Percentiles rank a stretch among this genome's conserved stretches.
phyloP scores from a whole-genome alignment of 2,113 vertebrate species.

The Nothobranchius furzeri region DNA sequence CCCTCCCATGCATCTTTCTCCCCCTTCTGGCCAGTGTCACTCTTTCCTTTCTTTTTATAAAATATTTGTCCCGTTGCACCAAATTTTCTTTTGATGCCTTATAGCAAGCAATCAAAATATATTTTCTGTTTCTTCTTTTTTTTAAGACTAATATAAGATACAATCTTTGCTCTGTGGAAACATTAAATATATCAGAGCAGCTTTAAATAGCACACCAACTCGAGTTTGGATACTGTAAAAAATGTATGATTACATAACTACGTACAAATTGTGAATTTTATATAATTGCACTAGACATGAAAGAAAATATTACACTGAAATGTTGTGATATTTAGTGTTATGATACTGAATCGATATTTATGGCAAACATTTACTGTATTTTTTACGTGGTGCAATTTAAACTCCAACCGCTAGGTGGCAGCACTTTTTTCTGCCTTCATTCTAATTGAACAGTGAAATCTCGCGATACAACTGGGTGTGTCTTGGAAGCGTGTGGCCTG shows the following conservation, averaged over 20 bases:
- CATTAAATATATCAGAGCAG: background rate
- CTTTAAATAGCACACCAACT: too few relatives aligned
- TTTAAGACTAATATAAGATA: background rate
- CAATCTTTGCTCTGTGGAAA: background rate
- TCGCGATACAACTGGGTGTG: too few relatives aligned
- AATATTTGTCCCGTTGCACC: background rate
- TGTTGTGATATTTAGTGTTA: too few relatives aligned
- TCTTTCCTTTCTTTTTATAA: conserved; percentile 19
- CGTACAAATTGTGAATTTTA: background rate
- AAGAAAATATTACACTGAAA: too few relatives aligned
- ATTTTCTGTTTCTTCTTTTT: background rate
- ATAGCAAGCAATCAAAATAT: background rate
- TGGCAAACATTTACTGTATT: too few relatives aligned
- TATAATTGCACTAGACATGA: too few relatives aligned
- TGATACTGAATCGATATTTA: too few relatives aligned
- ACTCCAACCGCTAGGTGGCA: too few relatives aligned
- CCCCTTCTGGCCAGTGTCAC: conserved; percentile 26
- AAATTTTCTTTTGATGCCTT: conserved; percentile 27
- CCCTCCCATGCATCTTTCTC: conserved; percentile 42
- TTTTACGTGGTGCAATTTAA: too few relatives aligned
- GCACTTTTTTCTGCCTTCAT: too few relatives aligned
- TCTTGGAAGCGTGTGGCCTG: too few relatives aligned
- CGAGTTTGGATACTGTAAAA: conserved; percentile 1
- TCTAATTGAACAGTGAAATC: too few relatives aligned
- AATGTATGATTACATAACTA: conserved; percentile 14